Base-by-base conservation (phyloP, 2,113 vertebrate genomes). In the Coracopsis vasa region DNA sequence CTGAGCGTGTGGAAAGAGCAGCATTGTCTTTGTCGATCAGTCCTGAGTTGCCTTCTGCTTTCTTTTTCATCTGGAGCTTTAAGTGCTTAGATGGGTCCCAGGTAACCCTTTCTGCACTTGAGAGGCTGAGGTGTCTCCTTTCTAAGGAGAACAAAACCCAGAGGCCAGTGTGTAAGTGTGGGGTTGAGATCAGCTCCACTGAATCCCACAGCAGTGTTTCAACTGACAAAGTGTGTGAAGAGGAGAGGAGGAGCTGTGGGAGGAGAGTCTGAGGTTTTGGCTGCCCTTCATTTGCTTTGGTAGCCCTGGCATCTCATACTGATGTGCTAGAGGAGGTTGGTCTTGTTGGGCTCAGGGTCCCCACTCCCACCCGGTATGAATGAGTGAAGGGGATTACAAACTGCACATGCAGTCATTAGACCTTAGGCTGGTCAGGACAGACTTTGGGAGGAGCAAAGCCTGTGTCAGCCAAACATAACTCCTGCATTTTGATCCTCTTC, bases 1-100 rank as follows among this genome's bases (percentile, higher is more conserved):
- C 37, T 0, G 2, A n/a, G 58, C 0, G 0, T 5, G 9, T 47
- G 27, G 66, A 24, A 75, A 24, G 33, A 71, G 31, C 71, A 35
- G 2, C 13, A 4, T 35, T 41, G 11, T 17, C 75, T 88, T 44
- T 88, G 67, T 35, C 13, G 41, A n/a, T 66, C 42, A 19, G 3
- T 48, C 37, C 29, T 42, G 39, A 39, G 25, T 7, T 90, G 51
- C 51, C 33, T 47, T 28, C 53, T 67, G 48, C 28, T 18, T 53
- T 15, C 28, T 64, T 3, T 17, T 39, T 67, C 37, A 3, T 35
- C 62, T 70, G 28, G 31, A 61, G 12, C 44, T 70, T n/a, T 11
- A 70, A 35, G 28, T 6, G 7, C 77, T 60, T 23, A 23, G 53
- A 21, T 0, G 1, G 24, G 17, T 48, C 86, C 27, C 24, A 31